Evolutionary conservation across 37 sponge, comb jelly and placozoan genomes (phyloP), one percentile per base, ranked within the genome.

Genomic region (Chondrosia reniformis): DNA sequence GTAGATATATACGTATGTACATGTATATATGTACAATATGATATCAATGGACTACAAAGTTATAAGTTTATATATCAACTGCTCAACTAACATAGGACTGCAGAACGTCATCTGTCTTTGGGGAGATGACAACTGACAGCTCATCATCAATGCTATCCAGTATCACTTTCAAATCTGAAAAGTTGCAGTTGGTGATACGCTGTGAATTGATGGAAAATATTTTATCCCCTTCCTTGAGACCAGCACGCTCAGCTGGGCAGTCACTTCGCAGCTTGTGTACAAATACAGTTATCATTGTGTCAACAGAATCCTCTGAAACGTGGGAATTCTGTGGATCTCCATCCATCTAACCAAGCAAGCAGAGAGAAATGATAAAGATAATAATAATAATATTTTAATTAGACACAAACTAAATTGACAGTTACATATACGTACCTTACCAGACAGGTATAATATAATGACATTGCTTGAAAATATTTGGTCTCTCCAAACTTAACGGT

Each of bases 271-370:
- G 65, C 3, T 34, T 41, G 13, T 76, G 44, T 15, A 91, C 77
- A 72, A 91, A 91, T 34, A 82, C 49, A n/a, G 87, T 83, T 17
- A 87, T 74, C 46, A 91, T 69, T 21, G 42, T 39, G 72, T 69
- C 72, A 21, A 31, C 24, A 1, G 72, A 69, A 6, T 59, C 61
- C 8, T 30, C 61, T 7, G 61, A 49, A 49, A 49, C 54, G 17
- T 12, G 17, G 54, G 15, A 19, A 49, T 49, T 17, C 17, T 49
- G 54, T 12, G 15, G 21, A 34, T 77, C 15, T 7, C 24, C 13
- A 5, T 34, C 17, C 62, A 37, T 58, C 1, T 10, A n/a, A 49
- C 15, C 52, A 49, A 49, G 52, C 52, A 49, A 15, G 15, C 52
- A 49, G 52, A 10, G n/a, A n/a, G n/a, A n/a, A n/a, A n/a, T n/a